Conservation (phyloP, 2,797 vertebrate genomes). For the Paratrypauchen microcephalus region DNA sequence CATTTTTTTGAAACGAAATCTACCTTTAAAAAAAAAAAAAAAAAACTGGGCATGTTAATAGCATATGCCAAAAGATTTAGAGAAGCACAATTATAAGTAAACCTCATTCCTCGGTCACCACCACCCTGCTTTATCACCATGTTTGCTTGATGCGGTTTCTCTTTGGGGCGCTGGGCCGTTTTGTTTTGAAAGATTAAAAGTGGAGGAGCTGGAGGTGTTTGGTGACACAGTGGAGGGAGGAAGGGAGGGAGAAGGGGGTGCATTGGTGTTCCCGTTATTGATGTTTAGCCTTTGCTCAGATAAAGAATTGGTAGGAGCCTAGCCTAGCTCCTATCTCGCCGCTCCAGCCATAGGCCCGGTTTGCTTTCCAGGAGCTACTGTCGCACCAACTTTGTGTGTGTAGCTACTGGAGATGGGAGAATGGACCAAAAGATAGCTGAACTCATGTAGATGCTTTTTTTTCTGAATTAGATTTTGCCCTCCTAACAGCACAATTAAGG, state of each 20-base stretch:
- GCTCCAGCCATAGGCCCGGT: conserved; percentile 73
- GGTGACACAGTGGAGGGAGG: conserved; percentile 62
- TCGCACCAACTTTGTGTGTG: conserved; percentile 57
- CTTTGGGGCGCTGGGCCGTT: conserved; percentile 59
- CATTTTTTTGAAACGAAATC: neutral
- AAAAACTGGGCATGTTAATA: conserved; percentile 57
- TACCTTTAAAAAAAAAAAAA: too few relatives aligned
- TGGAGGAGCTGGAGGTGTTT: conserved; percentile 54
- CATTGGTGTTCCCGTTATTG: conserved; percentile 70
- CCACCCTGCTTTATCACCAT: conserved; percentile 63
- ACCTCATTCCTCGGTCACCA: conserved; percentile 48
- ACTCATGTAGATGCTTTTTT: conserved; percentile 69
- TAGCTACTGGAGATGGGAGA: conserved; percentile 39
- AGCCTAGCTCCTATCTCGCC: conserved; percentile 74
- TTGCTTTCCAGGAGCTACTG: conserved; percentile 71
- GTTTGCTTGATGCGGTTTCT: conserved; percentile 68
- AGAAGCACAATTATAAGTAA: conserved; percentile 41
- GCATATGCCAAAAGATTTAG: conserved; percentile 40
- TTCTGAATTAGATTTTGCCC: conserved; percentile 72
- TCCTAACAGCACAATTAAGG: conserved; percentile 72
- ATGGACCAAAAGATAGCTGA: conserved; percentile 52
- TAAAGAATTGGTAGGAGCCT: conserved; percentile 76
- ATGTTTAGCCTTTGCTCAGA: conserved; percentile 76
- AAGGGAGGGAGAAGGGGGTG: conserved; percentile 34
- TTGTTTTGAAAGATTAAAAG: conserved; percentile 80